Percentiles rank a stretch among this genome's conserved stretches.
Evolutionary conservation across 2,113 vertebrate species (phyloP).

Genomic region (Eleginops maclovinus): DNA sequence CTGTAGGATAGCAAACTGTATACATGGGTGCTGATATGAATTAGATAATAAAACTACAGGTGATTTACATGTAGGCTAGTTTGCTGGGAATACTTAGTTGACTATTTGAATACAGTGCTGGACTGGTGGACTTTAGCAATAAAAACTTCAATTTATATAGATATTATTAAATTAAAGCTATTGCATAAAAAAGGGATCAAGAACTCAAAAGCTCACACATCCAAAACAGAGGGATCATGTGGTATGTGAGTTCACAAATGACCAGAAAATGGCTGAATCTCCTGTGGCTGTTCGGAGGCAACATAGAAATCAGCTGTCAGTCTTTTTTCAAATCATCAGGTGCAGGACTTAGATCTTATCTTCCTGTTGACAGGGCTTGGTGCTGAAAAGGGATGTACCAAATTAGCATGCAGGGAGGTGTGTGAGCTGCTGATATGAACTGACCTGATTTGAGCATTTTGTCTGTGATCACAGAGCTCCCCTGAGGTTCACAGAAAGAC

Average conservation of each 20-base stretch:
- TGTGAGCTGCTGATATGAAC: conserved; percentile 69
- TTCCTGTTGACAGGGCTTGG: conserved; percentile 58
- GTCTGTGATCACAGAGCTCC: conserved; percentile 58
- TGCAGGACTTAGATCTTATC: conserved; percentile 61
- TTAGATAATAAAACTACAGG: neutral
- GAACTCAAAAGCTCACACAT: neutral
- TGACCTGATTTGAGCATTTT: conserved; percentile 76
- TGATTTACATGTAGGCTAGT: neutral
- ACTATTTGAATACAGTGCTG: neutral
- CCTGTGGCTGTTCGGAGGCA: conserved; percentile 26
- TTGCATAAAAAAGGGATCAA: neutral
- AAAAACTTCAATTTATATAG: neutral
- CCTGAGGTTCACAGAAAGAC: conserved; percentile 38
- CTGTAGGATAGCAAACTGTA: neutral
- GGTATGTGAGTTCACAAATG: neutral
- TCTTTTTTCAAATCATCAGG: conserved; percentile 58
- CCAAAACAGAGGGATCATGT: neutral
- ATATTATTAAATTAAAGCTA: neutral
- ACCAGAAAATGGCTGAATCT: conserved; percentile 29
- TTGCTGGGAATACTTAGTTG: neutral
- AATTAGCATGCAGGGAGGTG: conserved; percentile 56
- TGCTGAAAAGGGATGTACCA: conserved; percentile 48
- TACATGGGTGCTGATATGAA: neutral
- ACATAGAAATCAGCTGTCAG: conserved; percentile 48
- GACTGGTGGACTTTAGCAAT: neutral